phyloP scores from a whole-genome alignment of 2,797 vertebrate genomes.

The Cercopithecus hamlyni region DNA sequence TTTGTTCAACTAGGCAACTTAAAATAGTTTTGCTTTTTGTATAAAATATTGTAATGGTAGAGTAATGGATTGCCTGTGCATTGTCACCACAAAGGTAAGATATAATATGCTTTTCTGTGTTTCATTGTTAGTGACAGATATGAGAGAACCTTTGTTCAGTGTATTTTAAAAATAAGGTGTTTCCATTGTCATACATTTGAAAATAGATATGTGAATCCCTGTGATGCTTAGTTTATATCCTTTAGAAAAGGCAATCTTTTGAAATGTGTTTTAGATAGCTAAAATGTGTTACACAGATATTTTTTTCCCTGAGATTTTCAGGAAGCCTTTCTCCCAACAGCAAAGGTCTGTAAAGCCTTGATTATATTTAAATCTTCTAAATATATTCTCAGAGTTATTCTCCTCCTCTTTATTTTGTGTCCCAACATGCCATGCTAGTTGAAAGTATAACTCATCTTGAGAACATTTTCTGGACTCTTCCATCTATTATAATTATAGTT shows the following conservation, averaged over 20 bases:
- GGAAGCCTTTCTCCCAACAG: constrained; percentile 15
- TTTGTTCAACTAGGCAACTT: constrained; percentile 72
- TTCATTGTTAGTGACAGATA: constrained; percentile 62
- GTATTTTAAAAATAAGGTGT: constrained; percentile 62
- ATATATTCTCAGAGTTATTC: constrained; percentile 40
- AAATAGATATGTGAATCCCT: constrained; percentile 40
- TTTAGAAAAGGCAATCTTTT: constrained; percentile 37
- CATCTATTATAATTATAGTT: constrained; percentile 17
- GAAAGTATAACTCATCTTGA: constrained; percentile 60
- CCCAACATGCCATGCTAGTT: constrained; percentile 15
- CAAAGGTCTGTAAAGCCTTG: constrained; percentile 35
- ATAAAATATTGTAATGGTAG: constrained; percentile 84
- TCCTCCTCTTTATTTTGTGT: constrained; percentile 25
- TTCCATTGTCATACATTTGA: constrained; percentile 64
- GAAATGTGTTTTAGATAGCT: constrained; percentile 59
- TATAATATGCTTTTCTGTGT: constrained; percentile 64
- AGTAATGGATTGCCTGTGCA: constrained; percentile 95
- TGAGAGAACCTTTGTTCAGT: constrained; percentile 51
- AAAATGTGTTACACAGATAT: constrained; percentile 38
- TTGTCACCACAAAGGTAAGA: constrained; percentile 96
- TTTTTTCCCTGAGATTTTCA: constrained; percentile 5
- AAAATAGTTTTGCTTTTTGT: constrained; percentile 80
- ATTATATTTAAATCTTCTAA: constrained; percentile 34
- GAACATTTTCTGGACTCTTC: constrained; percentile 47
- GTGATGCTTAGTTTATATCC: constrained; percentile 49